These are phyloP conservation scores for Venustaconcha ellipsiformis DNA, from an alignment of 1,140 invertebrate genomes.

Conservation along the genomic window DNA sequence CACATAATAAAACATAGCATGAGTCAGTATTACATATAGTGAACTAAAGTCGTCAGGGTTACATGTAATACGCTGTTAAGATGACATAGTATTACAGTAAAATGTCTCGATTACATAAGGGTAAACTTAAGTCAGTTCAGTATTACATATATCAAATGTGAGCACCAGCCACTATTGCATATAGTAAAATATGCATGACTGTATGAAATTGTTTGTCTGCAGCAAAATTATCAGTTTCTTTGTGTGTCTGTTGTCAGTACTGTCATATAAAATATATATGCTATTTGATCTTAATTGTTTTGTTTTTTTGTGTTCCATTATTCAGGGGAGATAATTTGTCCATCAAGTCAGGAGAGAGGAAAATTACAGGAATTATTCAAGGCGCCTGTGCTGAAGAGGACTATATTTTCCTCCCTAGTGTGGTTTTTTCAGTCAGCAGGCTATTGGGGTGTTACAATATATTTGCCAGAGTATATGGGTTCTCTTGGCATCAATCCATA, in stretches of 20 bases:
- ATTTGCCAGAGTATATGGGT: constrained; percentile 58
- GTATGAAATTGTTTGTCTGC: not conserved
- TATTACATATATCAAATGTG: not conserved
- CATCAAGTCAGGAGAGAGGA: constrained; percentile 38
- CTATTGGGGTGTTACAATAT: constrained; percentile 61
- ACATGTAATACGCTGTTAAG: too few relatives aligned
- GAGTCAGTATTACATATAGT: too few relatives aligned
- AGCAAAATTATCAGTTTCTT: not conserved
- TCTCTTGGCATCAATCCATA: constrained; percentile 51
- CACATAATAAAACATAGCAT: too few relatives aligned
- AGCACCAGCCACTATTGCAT: not conserved
- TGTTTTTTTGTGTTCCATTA: constrained; percentile 11
- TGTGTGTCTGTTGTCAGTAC: not conserved
- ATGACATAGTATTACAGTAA: too few relatives aligned
- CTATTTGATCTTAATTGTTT: not conserved
- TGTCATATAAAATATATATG: not conserved
- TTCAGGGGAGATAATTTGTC: constrained; percentile 48
- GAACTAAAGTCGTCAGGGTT: too few relatives aligned
- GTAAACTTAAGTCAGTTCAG: too few relatives aligned
- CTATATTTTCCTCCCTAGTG: constrained; percentile 41
- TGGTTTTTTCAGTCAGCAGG: constrained; percentile 61
- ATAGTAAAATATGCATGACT: too few relatives aligned
- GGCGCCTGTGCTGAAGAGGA: constrained; percentile 28
- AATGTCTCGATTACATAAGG: too few relatives aligned
- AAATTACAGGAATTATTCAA: constrained; percentile 50